Evolutionary conservation across 35 echinoderm and acorn worm genomes (phyloP).

Genomic region (Strongylocentrotus purpuratus): DNA sequence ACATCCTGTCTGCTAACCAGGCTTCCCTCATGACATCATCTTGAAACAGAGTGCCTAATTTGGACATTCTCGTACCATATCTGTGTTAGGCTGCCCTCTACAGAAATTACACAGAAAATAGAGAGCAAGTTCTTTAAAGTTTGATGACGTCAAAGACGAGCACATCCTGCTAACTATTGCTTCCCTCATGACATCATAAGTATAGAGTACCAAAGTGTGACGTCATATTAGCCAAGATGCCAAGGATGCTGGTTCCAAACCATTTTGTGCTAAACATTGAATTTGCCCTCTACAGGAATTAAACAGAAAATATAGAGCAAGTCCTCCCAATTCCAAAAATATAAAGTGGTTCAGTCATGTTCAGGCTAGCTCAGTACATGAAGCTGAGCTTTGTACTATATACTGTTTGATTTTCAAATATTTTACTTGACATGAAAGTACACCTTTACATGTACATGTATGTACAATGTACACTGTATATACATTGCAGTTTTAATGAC

Average conservation of each 20-base stretch:
- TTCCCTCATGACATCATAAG: background rate
- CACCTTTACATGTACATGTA: too few relatives aligned
- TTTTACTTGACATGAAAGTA: too few relatives aligned
- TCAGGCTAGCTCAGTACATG: too few relatives aligned
- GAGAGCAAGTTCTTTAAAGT: background rate
- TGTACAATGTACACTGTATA: too few relatives aligned
- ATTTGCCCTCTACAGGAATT: background rate
- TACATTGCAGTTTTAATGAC: too few relatives aligned
- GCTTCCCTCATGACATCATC: background rate
- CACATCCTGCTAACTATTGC: background rate
- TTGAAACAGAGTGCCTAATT: background rate
- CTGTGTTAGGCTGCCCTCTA: background rate
- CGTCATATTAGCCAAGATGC: background rate
- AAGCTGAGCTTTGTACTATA: too few relatives aligned
- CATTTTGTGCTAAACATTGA: too few relatives aligned
- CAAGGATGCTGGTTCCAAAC: too few relatives aligned
- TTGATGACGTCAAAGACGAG: background rate
- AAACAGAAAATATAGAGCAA: too few relatives aligned
- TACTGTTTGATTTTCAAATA: too few relatives aligned
- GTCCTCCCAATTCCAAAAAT: too few relatives aligned
- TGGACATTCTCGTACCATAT: background rate
- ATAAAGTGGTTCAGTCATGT: too few relatives aligned
- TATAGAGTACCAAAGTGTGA: background rate
- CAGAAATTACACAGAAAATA: background rate
- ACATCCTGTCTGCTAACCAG: background rate